Percentiles rank a stretch among this genome's conserved stretches.
phyloP scores from a whole-genome alignment of 2,113 vertebrate genomes.

The Catharus minimus region DNA sequence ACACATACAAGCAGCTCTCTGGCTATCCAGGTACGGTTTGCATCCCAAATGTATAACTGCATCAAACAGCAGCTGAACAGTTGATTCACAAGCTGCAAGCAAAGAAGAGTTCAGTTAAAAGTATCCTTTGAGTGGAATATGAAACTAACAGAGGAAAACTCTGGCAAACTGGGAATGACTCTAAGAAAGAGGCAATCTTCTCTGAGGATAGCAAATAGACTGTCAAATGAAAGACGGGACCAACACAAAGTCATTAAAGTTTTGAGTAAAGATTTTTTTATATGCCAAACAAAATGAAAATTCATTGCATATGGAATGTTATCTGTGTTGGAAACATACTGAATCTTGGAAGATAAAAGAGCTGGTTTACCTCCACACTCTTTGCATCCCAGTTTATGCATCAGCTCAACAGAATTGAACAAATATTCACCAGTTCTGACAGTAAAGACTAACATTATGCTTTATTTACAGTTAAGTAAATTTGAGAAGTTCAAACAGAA shows the following conservation, averaged over 20 bases:
- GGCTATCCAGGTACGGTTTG: conserved; percentile 96
- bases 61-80: conserved; percentile 91
- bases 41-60: conserved; percentile 94
- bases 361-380: not conserved
- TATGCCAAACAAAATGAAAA: not conserved
- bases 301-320: not conserved
- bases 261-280: not conserved
- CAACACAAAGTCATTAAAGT: not conserved
- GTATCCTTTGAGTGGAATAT: not conserved
- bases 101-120: not conserved
- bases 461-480: not conserved
- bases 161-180: not conserved
- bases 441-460: not conserved
- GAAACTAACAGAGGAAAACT: not conserved
- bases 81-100: conserved; percentile 87
- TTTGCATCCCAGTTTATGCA: not conserved
- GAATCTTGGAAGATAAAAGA: not conserved
- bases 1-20: conserved; percentile 89
- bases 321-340: not conserved
- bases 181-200: not conserved
- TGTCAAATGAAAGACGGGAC: not conserved
- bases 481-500: not conserved
- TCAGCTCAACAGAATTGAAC: not conserved
- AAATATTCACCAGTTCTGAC: not conserved
- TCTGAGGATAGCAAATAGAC: not conserved